Evolutionary conservation across 2,888 invertebrate genomes (phyloP).

Genomic region (Dicroscelio sp.): DNA sequence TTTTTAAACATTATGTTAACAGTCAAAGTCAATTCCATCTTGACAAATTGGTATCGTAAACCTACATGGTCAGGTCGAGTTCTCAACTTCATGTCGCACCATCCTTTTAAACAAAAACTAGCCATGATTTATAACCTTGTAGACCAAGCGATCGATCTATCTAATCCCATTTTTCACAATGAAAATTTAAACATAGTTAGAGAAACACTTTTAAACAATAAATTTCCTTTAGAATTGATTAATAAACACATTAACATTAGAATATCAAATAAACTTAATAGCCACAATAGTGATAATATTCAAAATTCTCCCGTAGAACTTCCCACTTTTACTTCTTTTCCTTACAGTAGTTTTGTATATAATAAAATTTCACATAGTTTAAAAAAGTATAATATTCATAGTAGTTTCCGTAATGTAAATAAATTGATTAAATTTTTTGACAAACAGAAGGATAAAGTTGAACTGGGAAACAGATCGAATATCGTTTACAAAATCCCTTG

Average conservation of each 20-base stretch:
- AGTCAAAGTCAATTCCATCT: neutral
- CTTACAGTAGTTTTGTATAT: neutral
- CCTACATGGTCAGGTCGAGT: neutral
- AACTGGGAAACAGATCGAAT: neutral
- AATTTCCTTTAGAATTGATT: neutral
- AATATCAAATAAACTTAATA: too few relatives aligned
- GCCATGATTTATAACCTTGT: neutral
- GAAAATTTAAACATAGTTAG: neutral
- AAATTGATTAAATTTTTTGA: neutral
- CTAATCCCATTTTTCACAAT: neutral
- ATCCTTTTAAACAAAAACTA: constrained; percentile 35
- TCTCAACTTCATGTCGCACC: constrained; percentile 3
- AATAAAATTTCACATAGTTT: neutral
- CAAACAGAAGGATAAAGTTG: neutral
- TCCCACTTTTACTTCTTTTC: neutral
- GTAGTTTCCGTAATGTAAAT: neutral
- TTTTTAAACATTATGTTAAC: neutral
- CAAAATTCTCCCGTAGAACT: neutral
- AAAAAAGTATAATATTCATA: neutral
- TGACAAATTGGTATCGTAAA: constrained; percentile 4
- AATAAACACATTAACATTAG: neutral
- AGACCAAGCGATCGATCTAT: neutral
- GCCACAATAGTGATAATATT: neutral
- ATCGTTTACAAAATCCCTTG: neutral
- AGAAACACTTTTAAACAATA: neutral